Evolutionary conservation across 2,888 invertebrate species (phyloP), one percentile per base, ranked within the genome.

Genomic region (Phania funesta): DNA sequence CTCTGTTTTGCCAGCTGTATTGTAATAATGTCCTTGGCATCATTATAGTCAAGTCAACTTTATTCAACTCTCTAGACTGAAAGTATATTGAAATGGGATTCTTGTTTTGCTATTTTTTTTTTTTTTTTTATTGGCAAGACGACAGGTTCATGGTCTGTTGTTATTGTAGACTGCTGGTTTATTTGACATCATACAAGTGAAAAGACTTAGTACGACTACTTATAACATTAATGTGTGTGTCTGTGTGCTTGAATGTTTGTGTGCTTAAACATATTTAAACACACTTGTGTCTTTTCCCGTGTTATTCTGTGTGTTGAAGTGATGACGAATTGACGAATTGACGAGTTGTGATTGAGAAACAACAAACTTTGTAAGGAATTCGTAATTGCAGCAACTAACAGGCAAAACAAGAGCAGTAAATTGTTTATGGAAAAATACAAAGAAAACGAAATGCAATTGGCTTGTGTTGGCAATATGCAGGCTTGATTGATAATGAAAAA

Each of bases 21-120:
- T 73, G 79, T 83, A 71, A 83, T 74, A 78, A 80, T 83, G 83
- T 83, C 83, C 84, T 84, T 81, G 84, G 83, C 77, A 79, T 80
- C 77, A 78, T 79, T 83, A 70, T 46, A 67, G 24, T 50, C 48
- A 79, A 71, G 50, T 65, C 64, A 77, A 77, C 56, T 50, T 67
- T 32, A 75, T 18, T 70, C 64, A 56, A 48, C 67, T 64, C 68
- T 77, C 62, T 64, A 77, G 73, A 74, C 73, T 60, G 52, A 71
- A 73, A 76, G 54, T 62, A 73, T 54, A 77, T 62, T 77, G 60
- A 81, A 73, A 68, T 62, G 46, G 9, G 13, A 46, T 38, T 38
- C 18, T 35, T 52, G 26, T 26, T 3, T 41, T 46, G n/a, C 4
- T 18, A 29, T 62, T 32, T 26, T 26, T 5, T 26, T 26, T 26